Conservation (phyloP, 2,888 invertebrate species). For the Agrochola lota region DNA sequence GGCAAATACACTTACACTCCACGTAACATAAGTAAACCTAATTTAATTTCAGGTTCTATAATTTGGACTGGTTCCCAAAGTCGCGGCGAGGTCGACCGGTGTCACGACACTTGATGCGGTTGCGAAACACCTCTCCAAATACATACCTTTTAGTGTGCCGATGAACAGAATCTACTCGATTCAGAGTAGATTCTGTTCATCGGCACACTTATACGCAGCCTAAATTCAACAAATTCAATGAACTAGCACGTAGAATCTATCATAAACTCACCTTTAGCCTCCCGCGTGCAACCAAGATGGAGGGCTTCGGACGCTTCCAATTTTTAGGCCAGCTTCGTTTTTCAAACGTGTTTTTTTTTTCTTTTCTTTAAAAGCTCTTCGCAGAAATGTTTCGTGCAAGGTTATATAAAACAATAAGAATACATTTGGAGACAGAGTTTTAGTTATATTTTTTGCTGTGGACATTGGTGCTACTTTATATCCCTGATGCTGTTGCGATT, state of each 20-base stretch:
- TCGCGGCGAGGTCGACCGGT: constrained; percentile 70
- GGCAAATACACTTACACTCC: constrained; percentile 11
- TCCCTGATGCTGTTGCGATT: constrained; percentile 8
- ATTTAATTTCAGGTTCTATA: constrained; percentile 48
- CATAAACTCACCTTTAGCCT: constrained; percentile 18
- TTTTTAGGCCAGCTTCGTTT: constrained; percentile 36
- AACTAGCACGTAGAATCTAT: constrained; percentile 8
- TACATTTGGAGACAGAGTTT: constrained; percentile 27
- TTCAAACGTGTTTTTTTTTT: constrained; percentile 21
- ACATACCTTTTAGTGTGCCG: constrained; percentile 26
- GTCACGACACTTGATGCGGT: constrained; percentile 70
- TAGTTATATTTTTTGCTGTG: constrained; percentile 31
- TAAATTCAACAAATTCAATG: constrained; percentile 12
- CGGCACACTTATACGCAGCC: neutral
- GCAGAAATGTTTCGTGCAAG: constrained; percentile 22
- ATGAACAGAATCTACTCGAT: too few species aligned
- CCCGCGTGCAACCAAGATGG: constrained; percentile 14
- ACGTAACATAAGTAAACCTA: constrained; percentile 38
- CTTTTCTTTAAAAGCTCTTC: neutral
- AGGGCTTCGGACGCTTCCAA: neutral
- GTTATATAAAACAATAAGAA: constrained; percentile 18
- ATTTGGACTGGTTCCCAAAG: constrained; percentile 59
- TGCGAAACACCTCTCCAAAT: constrained; percentile 57
- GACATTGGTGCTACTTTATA: neutral
- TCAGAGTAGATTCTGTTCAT: constrained; percentile 3